Conservation (phyloP, 1,140 invertebrate genomes). For the Heliconius congener region DNA sequence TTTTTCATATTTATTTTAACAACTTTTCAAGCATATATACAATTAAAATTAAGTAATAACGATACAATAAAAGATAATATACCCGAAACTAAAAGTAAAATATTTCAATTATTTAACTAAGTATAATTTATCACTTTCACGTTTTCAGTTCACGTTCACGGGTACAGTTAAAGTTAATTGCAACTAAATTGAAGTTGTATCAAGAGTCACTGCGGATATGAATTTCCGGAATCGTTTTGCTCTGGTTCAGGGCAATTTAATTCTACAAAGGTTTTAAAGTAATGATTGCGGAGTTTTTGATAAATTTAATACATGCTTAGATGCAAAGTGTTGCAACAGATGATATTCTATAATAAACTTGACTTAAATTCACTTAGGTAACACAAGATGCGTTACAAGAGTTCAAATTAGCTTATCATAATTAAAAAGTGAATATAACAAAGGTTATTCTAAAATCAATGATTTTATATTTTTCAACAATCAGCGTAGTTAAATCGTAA, state of each 20-base stretch:
- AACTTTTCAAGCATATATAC: too few relatives aligned
- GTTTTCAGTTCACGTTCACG: not conserved
- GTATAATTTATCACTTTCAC: not conserved
- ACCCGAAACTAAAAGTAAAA: too few relatives aligned
- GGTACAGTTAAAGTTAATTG: slow-evolving; percentile 22
- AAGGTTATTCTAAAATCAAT: not conserved
- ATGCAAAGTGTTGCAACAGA: not conserved
- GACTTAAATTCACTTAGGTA: too few relatives aligned
- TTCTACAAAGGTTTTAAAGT: not conserved
- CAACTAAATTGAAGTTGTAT: slow-evolving; percentile 22
- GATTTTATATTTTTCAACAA: too few relatives aligned
- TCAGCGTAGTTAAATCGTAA: not conserved
- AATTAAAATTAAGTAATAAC: too few relatives aligned
- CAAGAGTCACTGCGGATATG: slow-evolving; percentile 24
- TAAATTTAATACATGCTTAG: not conserved
- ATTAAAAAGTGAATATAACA: too few relatives aligned
- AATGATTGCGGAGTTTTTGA: not conserved
- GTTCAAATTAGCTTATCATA: too few relatives aligned
- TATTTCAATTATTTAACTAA: too few relatives aligned
- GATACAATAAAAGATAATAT: too few relatives aligned
- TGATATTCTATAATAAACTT: too few relatives aligned
- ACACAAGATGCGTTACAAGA: too few relatives aligned
- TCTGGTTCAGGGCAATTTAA: not conserved
- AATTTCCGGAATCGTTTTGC: slow-evolving; percentile 23
- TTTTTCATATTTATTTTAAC: too few relatives aligned